These are phyloP conservation scores for Dromaius novaehollandiae DNA, from an alignment of 2,113 vertebrate species.

Conservation along the genomic window DNA sequence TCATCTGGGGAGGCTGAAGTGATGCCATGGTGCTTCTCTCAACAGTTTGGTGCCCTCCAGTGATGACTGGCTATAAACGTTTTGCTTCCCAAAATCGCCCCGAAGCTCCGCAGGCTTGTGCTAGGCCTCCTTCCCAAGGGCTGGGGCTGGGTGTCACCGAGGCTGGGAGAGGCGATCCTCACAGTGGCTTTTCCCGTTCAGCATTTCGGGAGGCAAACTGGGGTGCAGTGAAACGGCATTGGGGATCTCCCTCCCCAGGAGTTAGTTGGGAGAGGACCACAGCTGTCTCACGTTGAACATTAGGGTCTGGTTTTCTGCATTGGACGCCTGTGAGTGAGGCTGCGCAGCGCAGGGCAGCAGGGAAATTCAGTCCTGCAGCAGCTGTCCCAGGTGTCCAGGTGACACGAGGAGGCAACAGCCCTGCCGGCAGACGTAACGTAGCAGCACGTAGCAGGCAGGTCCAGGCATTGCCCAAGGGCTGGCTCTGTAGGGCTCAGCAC, in stretches of 20 bases:
- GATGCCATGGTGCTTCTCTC: not conserved
- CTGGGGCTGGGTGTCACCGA: too few species aligned
- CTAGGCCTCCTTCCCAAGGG: not conserved
- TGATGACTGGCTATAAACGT: not conserved
- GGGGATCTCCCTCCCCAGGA: not conserved
- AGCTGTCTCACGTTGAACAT: not conserved
- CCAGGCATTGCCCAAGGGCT: too few species aligned
- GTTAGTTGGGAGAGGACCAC: not conserved
- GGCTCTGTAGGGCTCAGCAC: not conserved
- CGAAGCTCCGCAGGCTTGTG: not conserved
- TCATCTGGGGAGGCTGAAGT: not conserved
- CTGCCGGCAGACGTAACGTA: not conserved
- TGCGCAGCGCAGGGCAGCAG: too few species aligned
- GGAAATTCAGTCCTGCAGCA: not conserved
- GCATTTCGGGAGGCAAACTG: fast-evolving
- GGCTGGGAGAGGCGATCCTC: not conserved
- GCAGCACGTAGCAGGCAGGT: too few species aligned
- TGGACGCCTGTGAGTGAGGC: not conserved
- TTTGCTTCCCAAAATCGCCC: not conserved
- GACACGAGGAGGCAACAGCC: not conserved
- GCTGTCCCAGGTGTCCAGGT: fast-evolving
- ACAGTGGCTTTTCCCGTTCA: not conserved
- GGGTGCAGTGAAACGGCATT: fast-evolving
- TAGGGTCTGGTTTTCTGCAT: not conserved
- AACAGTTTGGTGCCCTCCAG: constrained; percentile 21